Percentiles rank a stretch among this genome's conserved stretches.
phyloP scores from a whole-genome alignment of 2,888 invertebrate species.

The Xylota segnis region DNA sequence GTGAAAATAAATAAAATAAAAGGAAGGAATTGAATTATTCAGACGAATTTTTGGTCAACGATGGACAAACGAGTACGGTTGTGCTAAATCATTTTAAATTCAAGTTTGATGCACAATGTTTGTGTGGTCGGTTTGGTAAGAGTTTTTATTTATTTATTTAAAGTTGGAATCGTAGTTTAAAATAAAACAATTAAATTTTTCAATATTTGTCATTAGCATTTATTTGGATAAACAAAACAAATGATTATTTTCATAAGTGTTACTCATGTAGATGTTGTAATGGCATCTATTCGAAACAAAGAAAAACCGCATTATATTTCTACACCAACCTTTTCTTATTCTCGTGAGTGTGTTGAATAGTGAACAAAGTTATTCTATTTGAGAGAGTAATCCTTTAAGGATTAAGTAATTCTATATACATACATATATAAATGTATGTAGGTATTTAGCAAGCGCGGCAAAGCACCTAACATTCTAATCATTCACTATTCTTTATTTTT shows the following conservation, averaged over 20 bases:
- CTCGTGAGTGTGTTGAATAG: not conserved
- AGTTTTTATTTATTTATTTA: constrained; percentile 23
- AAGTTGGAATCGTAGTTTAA: not conserved
- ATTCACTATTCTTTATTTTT: constrained; percentile 1
- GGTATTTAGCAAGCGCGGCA: constrained; percentile 56
- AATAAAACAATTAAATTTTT: constrained; percentile 6
- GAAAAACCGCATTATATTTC: constrained; percentile 26
- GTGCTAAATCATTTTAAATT: constrained; percentile 17
- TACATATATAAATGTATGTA: too few species aligned
- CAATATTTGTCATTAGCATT: constrained; percentile 34
- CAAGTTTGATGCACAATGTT: not conserved
- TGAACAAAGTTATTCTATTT: constrained; percentile 20
- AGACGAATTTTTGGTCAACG: constrained; percentile 48
- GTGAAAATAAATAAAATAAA: not conserved
- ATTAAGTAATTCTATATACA: constrained; percentile 62
- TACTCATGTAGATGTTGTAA: constrained; percentile 2
- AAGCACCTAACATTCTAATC: constrained; percentile 54
- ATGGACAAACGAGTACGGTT: constrained; percentile 31
- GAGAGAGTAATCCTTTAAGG: constrained; percentile 68
- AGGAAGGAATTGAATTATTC: constrained; percentile 46
- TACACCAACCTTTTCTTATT: constrained; percentile 9
- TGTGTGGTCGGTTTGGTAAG: constrained; percentile 16
- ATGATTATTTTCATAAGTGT: not conserved
- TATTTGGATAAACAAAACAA: constrained; percentile 43
- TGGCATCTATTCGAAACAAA: constrained; percentile 30